phyloP scores from a whole-genome alignment of 1,140 invertebrate species.

The Drosophila insularis region DNA sequence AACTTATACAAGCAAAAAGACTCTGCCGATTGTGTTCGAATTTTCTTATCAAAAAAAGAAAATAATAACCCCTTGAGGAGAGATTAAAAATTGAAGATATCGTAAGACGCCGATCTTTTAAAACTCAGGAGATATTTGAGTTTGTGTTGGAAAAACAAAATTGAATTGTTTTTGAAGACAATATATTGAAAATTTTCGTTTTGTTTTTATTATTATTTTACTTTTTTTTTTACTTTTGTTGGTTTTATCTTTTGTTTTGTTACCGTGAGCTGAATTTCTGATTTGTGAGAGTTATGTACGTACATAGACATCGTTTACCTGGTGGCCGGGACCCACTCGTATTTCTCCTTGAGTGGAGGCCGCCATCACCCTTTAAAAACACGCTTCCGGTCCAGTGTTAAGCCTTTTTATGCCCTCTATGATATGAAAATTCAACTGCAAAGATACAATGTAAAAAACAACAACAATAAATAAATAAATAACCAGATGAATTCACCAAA shows the following conservation, averaged over 20 bases:
- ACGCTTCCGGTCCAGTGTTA: slow-evolving; percentile 83
- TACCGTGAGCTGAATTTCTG: slow-evolving; percentile 83
- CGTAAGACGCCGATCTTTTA: neutral
- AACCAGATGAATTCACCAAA: slow-evolving; percentile 27
- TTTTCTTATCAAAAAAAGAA: neutral
- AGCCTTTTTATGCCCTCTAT: slow-evolving; percentile 82
- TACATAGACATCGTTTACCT: slow-evolving; percentile 89
- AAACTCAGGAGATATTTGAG: neutral
- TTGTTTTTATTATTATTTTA: too few species aligned
- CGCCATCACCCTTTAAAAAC: slow-evolving; percentile 83
- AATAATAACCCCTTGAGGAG: neutral
- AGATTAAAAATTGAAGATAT: neutral
- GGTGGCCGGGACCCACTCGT: slow-evolving; percentile 96
- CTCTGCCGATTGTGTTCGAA: neutral
- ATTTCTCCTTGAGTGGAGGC: slow-evolving; percentile 95
- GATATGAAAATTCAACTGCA: slow-evolving; percentile 80
- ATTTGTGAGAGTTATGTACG: slow-evolving; percentile 84
- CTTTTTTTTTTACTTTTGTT: slow-evolving; percentile 14
- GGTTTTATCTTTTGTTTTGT: slow-evolving; percentile 62
- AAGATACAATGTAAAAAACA: slow-evolving; percentile 38
- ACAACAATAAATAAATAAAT: slow-evolving; percentile 10
- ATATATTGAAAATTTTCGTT: too few species aligned
- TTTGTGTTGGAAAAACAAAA: slow-evolving; percentile 29
- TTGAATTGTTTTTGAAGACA: too few species aligned
- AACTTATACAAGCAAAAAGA: neutral